These are phyloP conservation scores for Cottoperca gobio DNA, from an alignment of 2,797 vertebrate genomes.

Conservation along the genomic window DNA sequence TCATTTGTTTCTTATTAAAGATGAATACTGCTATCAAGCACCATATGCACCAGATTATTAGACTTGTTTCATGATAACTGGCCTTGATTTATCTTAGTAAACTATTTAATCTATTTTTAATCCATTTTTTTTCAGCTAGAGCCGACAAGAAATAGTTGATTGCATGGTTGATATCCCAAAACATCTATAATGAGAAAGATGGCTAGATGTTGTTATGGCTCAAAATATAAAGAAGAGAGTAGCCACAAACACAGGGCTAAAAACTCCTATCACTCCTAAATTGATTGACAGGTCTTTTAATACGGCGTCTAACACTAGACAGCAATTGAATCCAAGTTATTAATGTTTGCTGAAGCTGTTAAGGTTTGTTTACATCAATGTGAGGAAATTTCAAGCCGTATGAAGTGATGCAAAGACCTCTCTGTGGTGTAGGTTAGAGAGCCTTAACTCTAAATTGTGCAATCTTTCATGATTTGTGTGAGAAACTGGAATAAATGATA, in stretches of 20 bases:
- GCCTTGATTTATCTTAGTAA: constrained; percentile 34
- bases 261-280: constrained; percentile 31
- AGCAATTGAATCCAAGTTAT: constrained; percentile 62
- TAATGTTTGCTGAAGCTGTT: constrained; percentile 73
- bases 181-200: constrained; percentile 29
- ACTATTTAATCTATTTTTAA: constrained; percentile 13
- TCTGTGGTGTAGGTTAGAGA: constrained; percentile 36
- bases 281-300: constrained; percentile 59
- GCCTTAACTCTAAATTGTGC: constrained; percentile 35
- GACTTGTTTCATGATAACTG: constrained; percentile 50
- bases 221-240: constrained; percentile 29
- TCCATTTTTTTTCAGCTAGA: neutral
- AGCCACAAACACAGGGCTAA: constrained; percentile 20
- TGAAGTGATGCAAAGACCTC: constrained; percentile 48
- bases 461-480: constrained; percentile 18
- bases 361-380: constrained; percentile 69
- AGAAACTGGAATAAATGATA: constrained; percentile 5
- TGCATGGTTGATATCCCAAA: constrained; percentile 33
- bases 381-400: constrained; percentile 49
- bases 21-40: constrained; percentile 42
- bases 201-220: neutral
- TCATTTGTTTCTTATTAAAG: constrained; percentile 36
- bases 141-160: constrained; percentile 32
- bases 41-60: constrained; percentile 37
- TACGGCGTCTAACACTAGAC: constrained; percentile 49